Conservation (phyloP, 2,888 invertebrate species). For the Synergus umbraculus region DNA sequence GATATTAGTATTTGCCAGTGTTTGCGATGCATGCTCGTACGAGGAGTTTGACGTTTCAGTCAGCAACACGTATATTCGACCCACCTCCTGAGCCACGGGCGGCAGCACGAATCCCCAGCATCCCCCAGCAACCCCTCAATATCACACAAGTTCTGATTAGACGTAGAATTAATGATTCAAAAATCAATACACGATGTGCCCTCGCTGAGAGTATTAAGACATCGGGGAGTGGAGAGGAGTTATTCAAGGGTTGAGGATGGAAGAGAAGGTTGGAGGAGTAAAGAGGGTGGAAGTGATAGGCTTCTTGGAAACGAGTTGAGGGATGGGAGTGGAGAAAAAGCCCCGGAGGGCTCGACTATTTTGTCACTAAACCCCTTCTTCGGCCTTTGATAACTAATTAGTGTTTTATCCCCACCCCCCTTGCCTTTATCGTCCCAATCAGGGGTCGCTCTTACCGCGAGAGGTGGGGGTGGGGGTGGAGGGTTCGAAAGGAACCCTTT, state of each 20-base stretch:
- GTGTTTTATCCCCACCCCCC: slow-evolving; percentile 77
- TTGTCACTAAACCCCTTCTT: slow-evolving; percentile 76
- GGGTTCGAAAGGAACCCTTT: slow-evolving; percentile 66
- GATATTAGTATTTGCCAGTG: slow-evolving; percentile 54
- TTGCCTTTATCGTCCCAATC: slow-evolving; percentile 74
- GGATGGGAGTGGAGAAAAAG: slow-evolving; percentile 48
- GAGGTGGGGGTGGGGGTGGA: slow-evolving; percentile 48
- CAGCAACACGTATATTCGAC: slow-evolving; percentile 60
- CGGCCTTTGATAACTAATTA: slow-evolving; percentile 83
- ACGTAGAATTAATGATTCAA: slow-evolving; percentile 77
- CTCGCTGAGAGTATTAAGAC: slow-evolving; percentile 71
- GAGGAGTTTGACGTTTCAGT: slow-evolving; percentile 66
- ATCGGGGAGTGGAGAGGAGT: slow-evolving; percentile 58
- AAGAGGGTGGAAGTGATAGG: slow-evolving; percentile 45
- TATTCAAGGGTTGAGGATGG: slow-evolving; percentile 47
- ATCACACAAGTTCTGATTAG: slow-evolving; percentile 74
- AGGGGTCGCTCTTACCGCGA: slow-evolving; percentile 65
- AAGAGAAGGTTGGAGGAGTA: slow-evolving; percentile 43
- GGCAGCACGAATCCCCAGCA: slow-evolving; percentile 58
- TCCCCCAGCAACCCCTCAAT: slow-evolving; percentile 62
- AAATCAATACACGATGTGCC: slow-evolving; percentile 73
- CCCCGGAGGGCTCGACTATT: slow-evolving; percentile 62
- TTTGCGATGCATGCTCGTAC: slow-evolving; percentile 44
- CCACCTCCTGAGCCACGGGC: slow-evolving; percentile 48
- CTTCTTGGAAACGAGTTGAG: slow-evolving; percentile 58